phyloP scores from a whole-genome alignment of 2,888 invertebrate species.

The Hyalella azteca region DNA sequence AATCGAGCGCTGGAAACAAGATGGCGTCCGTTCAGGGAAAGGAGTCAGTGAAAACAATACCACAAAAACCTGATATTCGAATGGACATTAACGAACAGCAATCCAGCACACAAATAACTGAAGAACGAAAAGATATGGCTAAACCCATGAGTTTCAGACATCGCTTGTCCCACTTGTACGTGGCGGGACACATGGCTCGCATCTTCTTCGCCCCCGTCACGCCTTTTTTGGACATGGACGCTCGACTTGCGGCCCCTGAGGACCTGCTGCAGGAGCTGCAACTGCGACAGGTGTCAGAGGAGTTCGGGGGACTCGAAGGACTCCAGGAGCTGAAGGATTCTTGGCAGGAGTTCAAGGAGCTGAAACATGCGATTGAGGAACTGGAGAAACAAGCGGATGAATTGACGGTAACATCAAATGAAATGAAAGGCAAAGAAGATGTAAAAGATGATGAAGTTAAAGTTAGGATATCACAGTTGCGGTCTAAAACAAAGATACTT shows the following conservation, averaged over 20 bases:
- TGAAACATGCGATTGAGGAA: neutral
- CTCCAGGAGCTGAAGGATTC: neutral
- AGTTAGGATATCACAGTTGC: neutral
- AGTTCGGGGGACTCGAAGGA: neutral
- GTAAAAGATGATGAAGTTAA: neutral
- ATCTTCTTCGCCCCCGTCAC: neutral
- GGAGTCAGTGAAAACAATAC: too few species aligned
- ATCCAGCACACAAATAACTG: too few species aligned
- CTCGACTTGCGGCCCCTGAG: neutral
- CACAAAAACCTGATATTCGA: too few species aligned
- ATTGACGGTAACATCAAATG: too few species aligned
- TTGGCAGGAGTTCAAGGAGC: neutral
- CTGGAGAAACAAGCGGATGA: neutral
- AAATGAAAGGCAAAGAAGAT: neutral
- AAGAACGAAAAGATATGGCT: too few species aligned
- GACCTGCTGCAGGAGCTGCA: neutral
- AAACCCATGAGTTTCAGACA: neutral
- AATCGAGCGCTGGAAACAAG: too few species aligned
- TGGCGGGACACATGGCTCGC: neutral
- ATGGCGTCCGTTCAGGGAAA: too few species aligned
- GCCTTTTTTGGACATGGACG: neutral
- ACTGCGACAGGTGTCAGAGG: neutral
- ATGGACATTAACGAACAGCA: too few species aligned
- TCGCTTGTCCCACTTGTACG: neutral
- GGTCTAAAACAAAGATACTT: neutral